Evolutionary conservation across 1,140 invertebrate species (phyloP).

Genomic region (Augochlora pura): DNA sequence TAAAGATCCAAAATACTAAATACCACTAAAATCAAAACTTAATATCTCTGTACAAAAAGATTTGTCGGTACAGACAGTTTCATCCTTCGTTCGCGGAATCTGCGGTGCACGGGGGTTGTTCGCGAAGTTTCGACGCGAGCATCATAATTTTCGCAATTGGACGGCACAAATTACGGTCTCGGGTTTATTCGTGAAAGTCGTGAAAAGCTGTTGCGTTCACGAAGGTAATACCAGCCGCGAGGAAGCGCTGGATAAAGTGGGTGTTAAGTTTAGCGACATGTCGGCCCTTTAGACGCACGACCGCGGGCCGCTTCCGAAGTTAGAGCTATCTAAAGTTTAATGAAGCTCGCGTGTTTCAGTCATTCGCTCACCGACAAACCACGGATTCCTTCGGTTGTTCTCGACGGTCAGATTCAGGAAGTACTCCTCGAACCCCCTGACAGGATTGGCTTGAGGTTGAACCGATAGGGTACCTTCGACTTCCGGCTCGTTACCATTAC

Average conservation of each 20-base stretch:
- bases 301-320: background rate
- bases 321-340: constrained; percentile 31
- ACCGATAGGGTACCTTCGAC: constrained; percentile 95
- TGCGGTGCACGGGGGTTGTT: too few relatives aligned
- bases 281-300: background rate
- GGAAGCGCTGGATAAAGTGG: background rate
- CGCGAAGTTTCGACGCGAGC: too few relatives aligned
- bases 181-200: too few relatives aligned
- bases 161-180: too few relatives aligned
- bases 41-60: too few relatives aligned
- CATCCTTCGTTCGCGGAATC: too few relatives aligned
- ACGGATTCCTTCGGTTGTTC: constrained; percentile 94
- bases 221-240: background rate
- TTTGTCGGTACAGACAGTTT: too few relatives aligned
- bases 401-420: constrained; percentile 92
- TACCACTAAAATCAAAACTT: too few relatives aligned
- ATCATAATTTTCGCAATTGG: too few relatives aligned
- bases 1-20: too few relatives aligned
- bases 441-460: constrained; percentile 93
- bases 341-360: constrained; percentile 23
- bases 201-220: too few relatives aligned
- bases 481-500: constrained; percentile 91
- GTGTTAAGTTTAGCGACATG: background rate
- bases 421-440: constrained; percentile 93
- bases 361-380: constrained; percentile 91